Evolutionary conservation across 2,797 vertebrate species (phyloP).

Genomic region (Darevskia mixta): DNA sequence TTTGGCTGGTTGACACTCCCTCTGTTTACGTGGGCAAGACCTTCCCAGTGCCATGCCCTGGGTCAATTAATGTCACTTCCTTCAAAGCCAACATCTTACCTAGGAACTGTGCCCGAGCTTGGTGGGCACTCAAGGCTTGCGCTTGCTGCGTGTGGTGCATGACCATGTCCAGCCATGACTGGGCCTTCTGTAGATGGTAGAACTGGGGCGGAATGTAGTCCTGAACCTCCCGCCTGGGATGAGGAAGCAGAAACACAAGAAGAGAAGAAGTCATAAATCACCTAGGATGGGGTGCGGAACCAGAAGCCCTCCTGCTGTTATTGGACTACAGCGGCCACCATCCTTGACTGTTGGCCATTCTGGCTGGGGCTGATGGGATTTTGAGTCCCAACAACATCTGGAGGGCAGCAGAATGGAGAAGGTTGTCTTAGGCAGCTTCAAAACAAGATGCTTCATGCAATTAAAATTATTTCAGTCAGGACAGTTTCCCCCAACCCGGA

Average conservation of each 20-base stretch:
- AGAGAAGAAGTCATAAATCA: slow-evolving; percentile 7
- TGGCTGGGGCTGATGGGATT: background rate
- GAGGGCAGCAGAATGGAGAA: too few relatives aligned
- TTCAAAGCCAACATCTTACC: slow-evolving; percentile 79
- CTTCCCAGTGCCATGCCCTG: rapidly evolving
- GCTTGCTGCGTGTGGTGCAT: slow-evolving; percentile 91
- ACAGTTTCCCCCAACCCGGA: too few relatives aligned
- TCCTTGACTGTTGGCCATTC: too few relatives aligned
- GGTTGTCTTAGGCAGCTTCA: background rate
- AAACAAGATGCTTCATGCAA: background rate
- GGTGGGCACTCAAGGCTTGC: slow-evolving; percentile 92
- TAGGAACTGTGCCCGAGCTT: slow-evolving; percentile 94
- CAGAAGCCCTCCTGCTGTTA: background rate
- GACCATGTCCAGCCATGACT: slow-evolving; percentile 89
- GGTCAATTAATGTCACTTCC: too few relatives aligned
- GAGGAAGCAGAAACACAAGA: slow-evolving; percentile 8
- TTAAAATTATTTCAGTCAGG: background rate
- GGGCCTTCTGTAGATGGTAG: slow-evolving; percentile 82
- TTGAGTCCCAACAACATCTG: background rate
- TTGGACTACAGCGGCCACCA: background rate
- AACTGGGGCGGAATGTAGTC: slow-evolving; percentile 90
- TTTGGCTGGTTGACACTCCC: too few relatives aligned
- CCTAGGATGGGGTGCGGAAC: background rate
- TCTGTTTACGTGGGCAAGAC: rapidly evolving
- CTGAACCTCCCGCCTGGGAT: slow-evolving; percentile 87